Base-by-base conservation (phyloP, 92 coral and sea anemone genomes). In the Paramuricea clavata region DNA sequence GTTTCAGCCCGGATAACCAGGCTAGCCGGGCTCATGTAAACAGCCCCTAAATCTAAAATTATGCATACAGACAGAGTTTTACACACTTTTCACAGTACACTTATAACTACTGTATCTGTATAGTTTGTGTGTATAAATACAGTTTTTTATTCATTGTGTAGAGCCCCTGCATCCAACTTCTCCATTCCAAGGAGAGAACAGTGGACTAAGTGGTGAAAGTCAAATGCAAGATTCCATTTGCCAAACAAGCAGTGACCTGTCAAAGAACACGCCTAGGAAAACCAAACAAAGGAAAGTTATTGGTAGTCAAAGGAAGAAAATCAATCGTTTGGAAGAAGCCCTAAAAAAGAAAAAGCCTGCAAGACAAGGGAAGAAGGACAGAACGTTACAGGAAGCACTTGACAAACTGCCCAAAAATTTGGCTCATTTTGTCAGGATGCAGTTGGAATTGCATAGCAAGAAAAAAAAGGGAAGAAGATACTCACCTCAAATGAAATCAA, bases 401-500 rank as follows among this genome's bases (percentile, higher is more conserved):
- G 15, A 21, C 31, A 60, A 60, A 60, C 68, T 60, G 31, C 68
- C 68, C 0, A 8, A 60, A 60, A 60, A 2, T 6, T 2, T 6
- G 1, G 68, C 68, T n/a, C 30, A 60, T 16, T 56, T 56, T 56
- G 64, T 56, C 0, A 5, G 6, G 23, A 56, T 56, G 64, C 64
- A 56, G 64, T 56, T 56, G 26, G 23, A 56, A n/a, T 56, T 56
- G 64, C 23, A 3, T 56, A 16, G 64, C 23, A 56, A 5, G 30
- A 60, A 60, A 60, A n/a, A 60, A 21, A 60, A 22, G n/a, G 68
- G 68, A 21, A 60, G 68, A 22, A 60, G 30, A 60, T 60, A 60
- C 68, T 60, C 68, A 60, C 68, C 68, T 21, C 68, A 60, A 60
- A 26, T 60, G 68, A 60, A 60, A 22, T 60, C 31, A 15, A 60